phyloP scores from a whole-genome alignment of 2,797 vertebrate genomes.

The Moxostoma hubbsi region DNA sequence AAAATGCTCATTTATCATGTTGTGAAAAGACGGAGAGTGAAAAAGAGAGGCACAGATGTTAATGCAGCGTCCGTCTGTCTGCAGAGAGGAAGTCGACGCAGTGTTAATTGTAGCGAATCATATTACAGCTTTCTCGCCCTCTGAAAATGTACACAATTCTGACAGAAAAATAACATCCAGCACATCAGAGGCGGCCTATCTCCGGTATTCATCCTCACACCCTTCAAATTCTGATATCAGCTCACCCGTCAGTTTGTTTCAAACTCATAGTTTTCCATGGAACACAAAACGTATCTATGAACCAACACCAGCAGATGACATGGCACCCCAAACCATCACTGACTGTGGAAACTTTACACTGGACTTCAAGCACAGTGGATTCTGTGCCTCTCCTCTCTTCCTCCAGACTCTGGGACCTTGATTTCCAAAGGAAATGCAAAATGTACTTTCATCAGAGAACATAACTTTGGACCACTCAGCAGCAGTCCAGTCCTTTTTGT shows the following conservation, averaged over 20 bases:
- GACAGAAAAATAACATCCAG: conserved; percentile 2
- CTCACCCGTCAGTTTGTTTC: background rate
- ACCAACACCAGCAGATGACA: too few relatives aligned
- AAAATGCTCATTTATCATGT: conserved; percentile 68
- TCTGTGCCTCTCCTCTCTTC: too few relatives aligned
- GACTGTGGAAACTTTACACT: too few relatives aligned
- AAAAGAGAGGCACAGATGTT: conserved; percentile 23
- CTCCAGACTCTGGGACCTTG: too few relatives aligned
- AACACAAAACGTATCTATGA: too few relatives aligned
- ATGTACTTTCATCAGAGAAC: too few relatives aligned
- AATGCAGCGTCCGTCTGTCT: conserved; percentile 34
- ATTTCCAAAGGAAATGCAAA: too few relatives aligned
- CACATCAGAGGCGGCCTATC: background rate
- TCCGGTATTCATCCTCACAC: background rate
- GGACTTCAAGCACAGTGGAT: too few relatives aligned
- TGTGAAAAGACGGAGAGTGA: conserved; percentile 13
- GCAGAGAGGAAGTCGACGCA: conserved; percentile 8
- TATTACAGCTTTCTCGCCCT: conserved; percentile 58
- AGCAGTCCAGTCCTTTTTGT: too few relatives aligned
- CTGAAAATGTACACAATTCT: conserved; percentile 14
- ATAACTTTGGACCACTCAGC: too few relatives aligned
- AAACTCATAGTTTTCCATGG: background rate
- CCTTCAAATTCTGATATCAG: background rate
- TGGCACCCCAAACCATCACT: too few relatives aligned
- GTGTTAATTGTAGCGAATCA: conserved; percentile 61